Conservation (phyloP, 2,113 vertebrate genomes). For the Chaetorhynchus papuensis region DNA sequence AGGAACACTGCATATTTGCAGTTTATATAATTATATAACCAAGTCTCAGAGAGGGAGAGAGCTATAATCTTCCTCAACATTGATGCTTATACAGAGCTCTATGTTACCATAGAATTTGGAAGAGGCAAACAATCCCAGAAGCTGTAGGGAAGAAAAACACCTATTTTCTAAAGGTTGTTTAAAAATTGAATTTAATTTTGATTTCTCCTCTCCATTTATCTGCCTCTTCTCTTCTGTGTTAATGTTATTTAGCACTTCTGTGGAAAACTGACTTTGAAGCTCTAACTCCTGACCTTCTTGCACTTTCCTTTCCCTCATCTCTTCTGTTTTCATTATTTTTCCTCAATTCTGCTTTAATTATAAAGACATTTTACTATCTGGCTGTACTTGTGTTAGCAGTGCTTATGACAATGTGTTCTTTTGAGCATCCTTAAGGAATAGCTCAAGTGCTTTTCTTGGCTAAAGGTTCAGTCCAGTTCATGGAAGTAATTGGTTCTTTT, state of each 20-base stretch:
- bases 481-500: neutral
- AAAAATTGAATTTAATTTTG: neutral
- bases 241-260: neutral
- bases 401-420: neutral
- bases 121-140: neutral
- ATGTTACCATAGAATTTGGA: neutral
- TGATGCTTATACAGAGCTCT: neutral
- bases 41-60: neutral
- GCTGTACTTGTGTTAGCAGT: neutral
- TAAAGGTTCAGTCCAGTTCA: neutral
- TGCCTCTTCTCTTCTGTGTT: neutral
- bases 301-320: neutral
- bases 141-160: neutral
- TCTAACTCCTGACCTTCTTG: neutral
- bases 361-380: neutral
- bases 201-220: neutral
- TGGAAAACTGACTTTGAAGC: neutral
- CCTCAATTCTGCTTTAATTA: neutral
- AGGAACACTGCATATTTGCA: neutral
- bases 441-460: neutral
- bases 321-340: neutral
- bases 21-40: neutral
- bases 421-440: neutral
- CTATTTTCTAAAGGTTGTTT: neutral
- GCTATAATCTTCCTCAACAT: neutral